Conservation (phyloP, 2,113 vertebrate genomes). For the Xenopus borealis region DNA sequence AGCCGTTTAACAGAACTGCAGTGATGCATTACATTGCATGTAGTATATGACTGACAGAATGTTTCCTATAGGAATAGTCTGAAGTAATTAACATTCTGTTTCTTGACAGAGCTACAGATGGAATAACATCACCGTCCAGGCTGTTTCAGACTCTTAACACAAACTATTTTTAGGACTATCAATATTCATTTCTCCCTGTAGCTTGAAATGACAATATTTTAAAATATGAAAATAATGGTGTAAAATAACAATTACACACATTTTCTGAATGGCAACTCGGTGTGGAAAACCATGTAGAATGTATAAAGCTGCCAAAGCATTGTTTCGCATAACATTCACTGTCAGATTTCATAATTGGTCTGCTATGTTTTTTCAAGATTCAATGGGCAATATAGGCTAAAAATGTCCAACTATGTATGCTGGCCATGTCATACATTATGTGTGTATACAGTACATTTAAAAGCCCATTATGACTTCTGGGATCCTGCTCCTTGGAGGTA, state of each 20-base stretch:
- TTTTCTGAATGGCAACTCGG: neutral
- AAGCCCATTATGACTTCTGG: no score
- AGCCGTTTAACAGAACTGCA: neutral
- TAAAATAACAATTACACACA: constrained; percentile 12
- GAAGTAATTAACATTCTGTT: constrained; percentile 11
- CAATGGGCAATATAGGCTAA: no score
- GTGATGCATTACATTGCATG: neutral
- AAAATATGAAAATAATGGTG: constrained; percentile 11
- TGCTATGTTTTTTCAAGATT: neutral
- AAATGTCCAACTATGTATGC: no score
- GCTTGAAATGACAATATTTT: constrained; percentile 29
- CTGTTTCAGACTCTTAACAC: neutral
- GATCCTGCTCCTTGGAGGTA: no score
- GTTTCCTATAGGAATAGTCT: constrained; percentile 7
- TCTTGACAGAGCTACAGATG: constrained; percentile 14
- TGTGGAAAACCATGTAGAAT: neutral
- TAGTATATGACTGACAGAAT: neutral
- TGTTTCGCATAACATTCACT: neutral
- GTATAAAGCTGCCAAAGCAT: neutral
- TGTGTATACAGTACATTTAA: no score
- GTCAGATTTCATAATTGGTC: neutral
- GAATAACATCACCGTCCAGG: constrained; percentile 10
- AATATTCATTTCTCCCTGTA: constrained; percentile 12
- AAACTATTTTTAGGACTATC: neutral
- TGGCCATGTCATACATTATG: no score